A percentile compares a stretch with the other conserved stretches of the same genome.
These are phyloP conservation scores for Euglossa dilemma DNA, from an alignment of 1,140 invertebrate genomes.

Conservation along the genomic window DNA sequence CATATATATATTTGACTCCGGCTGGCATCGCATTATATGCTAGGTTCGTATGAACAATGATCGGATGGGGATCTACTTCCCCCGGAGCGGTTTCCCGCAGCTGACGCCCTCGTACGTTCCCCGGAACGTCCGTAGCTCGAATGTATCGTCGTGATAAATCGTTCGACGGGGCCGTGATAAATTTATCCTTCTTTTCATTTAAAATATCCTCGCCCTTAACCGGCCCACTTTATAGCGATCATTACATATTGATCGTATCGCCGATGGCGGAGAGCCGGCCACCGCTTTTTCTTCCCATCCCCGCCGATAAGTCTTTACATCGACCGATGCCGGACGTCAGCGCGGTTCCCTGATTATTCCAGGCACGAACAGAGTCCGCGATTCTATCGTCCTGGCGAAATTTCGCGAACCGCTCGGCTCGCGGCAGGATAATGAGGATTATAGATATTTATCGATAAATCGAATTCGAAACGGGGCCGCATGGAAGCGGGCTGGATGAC, in stretches of 20 bases:
- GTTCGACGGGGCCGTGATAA: conserved; percentile 58
- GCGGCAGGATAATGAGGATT: background rate
- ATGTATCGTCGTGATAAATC: conserved; percentile 66
- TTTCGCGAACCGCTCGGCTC: background rate
- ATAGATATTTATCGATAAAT: conserved; percentile 16
- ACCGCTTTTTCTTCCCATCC: background rate
- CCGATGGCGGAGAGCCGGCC: background rate
- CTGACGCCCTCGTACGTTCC: conserved; percentile 63
- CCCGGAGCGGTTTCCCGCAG: conserved; percentile 61
- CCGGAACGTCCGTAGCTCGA: conserved; percentile 52
- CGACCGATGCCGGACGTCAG: background rate
- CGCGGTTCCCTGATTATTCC: background rate
- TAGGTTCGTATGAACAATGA: conserved; percentile 61
- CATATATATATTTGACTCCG: conserved; percentile 29
- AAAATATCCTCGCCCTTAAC: conserved; percentile 34
- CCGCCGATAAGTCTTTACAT: background rate
- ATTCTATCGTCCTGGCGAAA: background rate
- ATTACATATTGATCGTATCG: conserved; percentile 39
- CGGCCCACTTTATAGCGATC: conserved; percentile 44
- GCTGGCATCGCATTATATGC: conserved; percentile 34
- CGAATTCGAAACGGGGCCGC: background rate
- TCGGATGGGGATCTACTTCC: conserved; percentile 58
- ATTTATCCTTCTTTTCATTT: conserved; percentile 60
- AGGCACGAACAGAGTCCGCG: background rate
- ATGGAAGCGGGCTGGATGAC: background rate